A percentile compares a stretch with the other conserved stretches of the same genome.
Conservation (phyloP, 1,140 invertebrate genomes). For the Eriosoma lanigerum region DNA sequence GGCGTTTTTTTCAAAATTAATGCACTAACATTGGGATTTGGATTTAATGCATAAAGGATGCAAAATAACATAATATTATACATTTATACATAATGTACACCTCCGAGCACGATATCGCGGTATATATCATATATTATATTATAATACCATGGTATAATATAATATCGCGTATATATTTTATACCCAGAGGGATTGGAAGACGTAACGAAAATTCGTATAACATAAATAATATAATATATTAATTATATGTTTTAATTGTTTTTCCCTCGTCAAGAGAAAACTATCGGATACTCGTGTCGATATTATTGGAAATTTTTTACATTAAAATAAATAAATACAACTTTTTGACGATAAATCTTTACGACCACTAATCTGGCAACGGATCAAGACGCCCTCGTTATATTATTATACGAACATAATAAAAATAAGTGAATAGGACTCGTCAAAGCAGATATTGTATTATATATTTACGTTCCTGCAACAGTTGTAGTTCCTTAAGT, state of each 20-base stretch:
- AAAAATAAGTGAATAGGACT: background rate
- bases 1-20: constrained; percentile 22
- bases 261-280: no score
- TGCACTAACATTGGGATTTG: background rate
- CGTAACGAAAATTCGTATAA: background rate
- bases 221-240: background rate
- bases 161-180: no score
- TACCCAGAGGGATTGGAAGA: constrained; percentile 13
- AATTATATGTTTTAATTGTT: no score
- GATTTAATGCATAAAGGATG: constrained; percentile 5
- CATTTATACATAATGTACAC: constrained; percentile 5
- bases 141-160: background rate
- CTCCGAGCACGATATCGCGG: background rate
- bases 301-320: no score
- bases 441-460: background rate
- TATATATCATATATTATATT: constrained; percentile 9
- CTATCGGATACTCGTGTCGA: no score
- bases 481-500: background rate
- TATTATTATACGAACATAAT: background rate
- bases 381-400: background rate
- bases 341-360: constrained; percentile 8
- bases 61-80: constrained; percentile 19
- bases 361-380: background rate
- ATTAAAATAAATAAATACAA: no score
- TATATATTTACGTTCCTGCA: background rate